Conservation (phyloP, 1,140 invertebrate species). For the Delia radicum region DNA sequence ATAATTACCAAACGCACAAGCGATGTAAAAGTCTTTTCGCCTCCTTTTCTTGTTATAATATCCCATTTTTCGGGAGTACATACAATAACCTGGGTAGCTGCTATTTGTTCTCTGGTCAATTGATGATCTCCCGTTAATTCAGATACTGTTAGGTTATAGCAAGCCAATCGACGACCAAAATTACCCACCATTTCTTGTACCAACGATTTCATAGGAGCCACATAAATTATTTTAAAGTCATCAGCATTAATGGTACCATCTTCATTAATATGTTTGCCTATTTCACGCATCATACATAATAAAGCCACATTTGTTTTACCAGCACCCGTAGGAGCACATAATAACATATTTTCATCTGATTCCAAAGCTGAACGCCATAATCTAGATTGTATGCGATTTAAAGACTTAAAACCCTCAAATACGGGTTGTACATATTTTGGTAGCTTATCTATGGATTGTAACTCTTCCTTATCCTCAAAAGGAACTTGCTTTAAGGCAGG, state of each 20-base stretch:
- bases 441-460: constrained; percentile 84
- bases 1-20: constrained; percentile 95
- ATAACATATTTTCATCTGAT: constrained; percentile 91
- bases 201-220: constrained; percentile 97
- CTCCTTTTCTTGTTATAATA: constrained; percentile 95
- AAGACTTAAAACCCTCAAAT: constrained; percentile 95
- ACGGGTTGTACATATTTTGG: constrained; percentile 97
- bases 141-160: constrained; percentile 92
- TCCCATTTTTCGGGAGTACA: constrained; percentile 99
- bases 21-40: constrained; percentile 95
- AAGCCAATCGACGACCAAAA: constrained; percentile 77
- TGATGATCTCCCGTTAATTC: constrained; percentile 99
- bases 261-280: constrained; percentile 97
- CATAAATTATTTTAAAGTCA: constrained; percentile 98
- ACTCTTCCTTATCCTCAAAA: constrained; percentile 82
- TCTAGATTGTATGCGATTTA: constrained; percentile 92
- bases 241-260: constrained; percentile 93
- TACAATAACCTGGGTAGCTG: constrained; percentile 95
- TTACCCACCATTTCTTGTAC: constrained; percentile 99
- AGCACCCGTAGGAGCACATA: constrained; percentile 98
- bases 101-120: constrained; percentile 94
- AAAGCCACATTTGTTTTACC: constrained; percentile 99
- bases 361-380: constrained; percentile 87
- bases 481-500: constrained; percentile 97
- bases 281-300: constrained; percentile 92